Base-by-base conservation (phyloP, 1,140 invertebrate genomes). In the Amphibalanus amphitrite region DNA sequence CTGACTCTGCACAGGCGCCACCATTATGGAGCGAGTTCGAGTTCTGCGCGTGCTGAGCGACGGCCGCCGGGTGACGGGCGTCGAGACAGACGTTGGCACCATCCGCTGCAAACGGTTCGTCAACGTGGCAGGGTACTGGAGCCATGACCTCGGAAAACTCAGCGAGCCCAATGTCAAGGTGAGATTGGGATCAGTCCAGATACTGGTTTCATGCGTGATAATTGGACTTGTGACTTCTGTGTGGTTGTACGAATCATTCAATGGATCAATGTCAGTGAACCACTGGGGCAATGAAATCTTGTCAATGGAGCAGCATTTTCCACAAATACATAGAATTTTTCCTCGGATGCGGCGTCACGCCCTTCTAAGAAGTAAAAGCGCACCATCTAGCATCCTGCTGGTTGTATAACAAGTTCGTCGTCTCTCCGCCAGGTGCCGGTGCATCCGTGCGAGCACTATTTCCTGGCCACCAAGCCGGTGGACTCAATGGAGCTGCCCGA, bases 1-100 rank as follows among this genome's bases (percentile, higher is more conserved):
- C n/a, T n/a, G n/a, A n/a, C n/a, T n/a, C n/a, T n/a, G n/a, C n/a
- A 28, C 71, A 93, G 93, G 94, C 73, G 91, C 93, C 0, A 86
- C 86, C 75, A 85, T 97, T 15, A 85, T 90, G 75, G 93, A 97
- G 82, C 86, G 92, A 74, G 94, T 92, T 78, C 82, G 85, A 67
- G 82, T 93, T 30, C 85, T 84, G 65, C 85, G 86, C 77, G 83
- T 93, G 28, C 79, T 85, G 72, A 88, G 85, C 20, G 74, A 74
- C 67, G 77, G 82, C 71, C 77, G 77, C 26, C 77, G 75, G 69
- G 83, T 84, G n/a, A 77, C 79, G 69, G 79, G 77, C 17, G 83
- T 85, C 23, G 79, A 82, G 28, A 85, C 85, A 3, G 79, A 78
- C 71, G 75, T 77, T 69, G 85, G 85, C 30, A 75, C 79, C 28